Evolutionary conservation across 2,888 invertebrate genomes (phyloP), one percentile per base, ranked within the genome.

Genomic region (Pocota personata): DNA sequence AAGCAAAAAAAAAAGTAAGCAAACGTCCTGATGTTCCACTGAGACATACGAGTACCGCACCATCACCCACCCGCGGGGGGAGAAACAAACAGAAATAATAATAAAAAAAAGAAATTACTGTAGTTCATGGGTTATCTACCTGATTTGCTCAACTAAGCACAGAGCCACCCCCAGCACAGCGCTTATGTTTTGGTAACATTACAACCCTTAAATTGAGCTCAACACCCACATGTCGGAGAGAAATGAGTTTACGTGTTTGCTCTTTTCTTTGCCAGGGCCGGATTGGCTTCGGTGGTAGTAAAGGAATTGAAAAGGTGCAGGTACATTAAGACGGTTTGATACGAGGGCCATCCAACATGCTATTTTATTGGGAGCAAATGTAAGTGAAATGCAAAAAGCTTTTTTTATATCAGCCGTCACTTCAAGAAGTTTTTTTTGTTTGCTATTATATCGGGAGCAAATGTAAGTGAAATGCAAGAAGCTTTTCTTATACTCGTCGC

Each of bases 91-190:
- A 37, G n/a, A 19, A 55, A 27, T n/a, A 66, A 4, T n/a, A n/a
- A n/a, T n/a, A 32, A 71, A 30, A 55, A 40, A 32, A 48, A 76
- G 35, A 37, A 58, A 46, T 50, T 35, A 58, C 46, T 57, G 27
- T 76, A 62, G 50, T 80, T 76, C 75, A 76, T 75, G 69, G 69
- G 67, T 73, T 83, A 69, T 84, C 75, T 84, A 66, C 64, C 64
- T 69, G 79, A 64, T 79, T 80, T 80, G 58, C 40, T 79, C 48
- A 79, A 43, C 46, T 48, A 12, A 60, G 21, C 66, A 73, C 37
- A 52, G 46, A 46, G 46, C 73, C 69, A 69, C 62, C 62, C 40
- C 40, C 27, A 60, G 52, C 10, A 55, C 30, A 48, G 67, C 30
- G 46, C 64, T 50, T 43, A 50, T 84, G 69, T 73, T 84, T 64